phyloP scores from a whole-genome alignment of 2,888 invertebrate genomes.

The Lampropteryx suffumata region DNA sequence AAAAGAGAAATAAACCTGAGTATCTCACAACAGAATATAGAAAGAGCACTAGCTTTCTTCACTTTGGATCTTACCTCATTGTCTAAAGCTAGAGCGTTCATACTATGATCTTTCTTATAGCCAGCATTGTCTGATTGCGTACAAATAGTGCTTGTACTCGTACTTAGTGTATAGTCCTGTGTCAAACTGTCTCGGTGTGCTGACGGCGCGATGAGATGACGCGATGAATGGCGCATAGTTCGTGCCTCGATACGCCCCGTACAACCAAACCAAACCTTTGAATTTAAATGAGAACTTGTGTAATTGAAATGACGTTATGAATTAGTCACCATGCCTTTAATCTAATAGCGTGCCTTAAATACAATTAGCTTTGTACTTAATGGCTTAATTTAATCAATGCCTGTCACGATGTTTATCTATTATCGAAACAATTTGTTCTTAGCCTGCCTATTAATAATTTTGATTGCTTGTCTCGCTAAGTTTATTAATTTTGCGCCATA shows the following conservation, averaged over 20 bases:
- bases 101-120: too few relatives aligned
- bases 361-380: constrained; percentile 31
- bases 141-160: background rate
- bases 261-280: constrained; percentile 61
- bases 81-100: too few relatives aligned
- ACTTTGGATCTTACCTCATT: too few relatives aligned
- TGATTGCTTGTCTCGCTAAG: constrained; percentile 20
- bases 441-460: constrained; percentile 18
- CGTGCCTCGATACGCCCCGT: constrained; percentile 72
- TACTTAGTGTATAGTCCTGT: background rate
- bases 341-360: constrained; percentile 31
- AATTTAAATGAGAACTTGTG: constrained; percentile 73
- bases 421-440: constrained; percentile 24
- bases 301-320: constrained; percentile 66
- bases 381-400: constrained; percentile 36
- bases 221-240: constrained; percentile 63
- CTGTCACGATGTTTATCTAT: constrained; percentile 22
- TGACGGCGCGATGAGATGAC: constrained; percentile 50
- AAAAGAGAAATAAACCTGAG: too few relatives aligned
- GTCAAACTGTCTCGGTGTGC: constrained; percentile 18
- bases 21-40: too few relatives aligned
- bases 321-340: constrained; percentile 42
- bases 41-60: too few relatives aligned
- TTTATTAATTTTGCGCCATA: constrained; percentile 14
- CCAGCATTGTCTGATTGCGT: constrained; percentile 2